Evolutionary conservation across 2,797 vertebrate genomes (phyloP), one percentile per base, ranked within the genome.

Genomic region (Chaunax sp.): DNA sequence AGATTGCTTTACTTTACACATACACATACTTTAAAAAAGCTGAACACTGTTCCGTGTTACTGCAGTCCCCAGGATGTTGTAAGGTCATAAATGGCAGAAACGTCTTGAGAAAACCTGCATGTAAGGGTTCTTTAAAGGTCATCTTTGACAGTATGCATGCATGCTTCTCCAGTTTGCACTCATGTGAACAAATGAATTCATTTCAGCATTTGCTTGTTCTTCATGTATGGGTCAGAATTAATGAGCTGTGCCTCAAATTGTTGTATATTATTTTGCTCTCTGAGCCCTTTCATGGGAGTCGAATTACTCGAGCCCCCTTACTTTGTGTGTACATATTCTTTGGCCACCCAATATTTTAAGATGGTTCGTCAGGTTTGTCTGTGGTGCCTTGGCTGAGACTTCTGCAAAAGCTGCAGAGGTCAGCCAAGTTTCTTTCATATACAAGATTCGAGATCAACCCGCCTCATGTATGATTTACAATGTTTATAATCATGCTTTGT

Each of bases 381-480:
- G 38, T 4, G 20, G 35, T 15, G 37, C 49, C 56, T 62, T 38
- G 72, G 67, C 65, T 13, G 7, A 38, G 35, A 23, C 45, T 25
- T 49, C 53, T 23, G 45, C 23, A 8, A 7, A 1, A 44, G 26
- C 47, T 37, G 1, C 0, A 49, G 52, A 66, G 70, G 73, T 77
- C 71, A 49, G 80, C 84, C 78, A 83, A 86, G 68, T 83, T 82
- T 50, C 70, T 55, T 38, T 78, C 70, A 66, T 20, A 2, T 30
- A 55, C 52, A 10, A 35, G 33, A 35, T 35, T 35, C 12, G 8
- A 35, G 33, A 25, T 64, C 61, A 30, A 1, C 46, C 49, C 19
- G 6, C 19, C n/a, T 54, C 44, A 23, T 44, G 6, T 72, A 60
- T 75, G 77, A 81, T 81, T 84, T 77, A 76, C 74, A 23, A 30